phyloP scores from a whole-genome alignment of 1,140 invertebrate genomes.

The Orchesella cincta region DNA sequence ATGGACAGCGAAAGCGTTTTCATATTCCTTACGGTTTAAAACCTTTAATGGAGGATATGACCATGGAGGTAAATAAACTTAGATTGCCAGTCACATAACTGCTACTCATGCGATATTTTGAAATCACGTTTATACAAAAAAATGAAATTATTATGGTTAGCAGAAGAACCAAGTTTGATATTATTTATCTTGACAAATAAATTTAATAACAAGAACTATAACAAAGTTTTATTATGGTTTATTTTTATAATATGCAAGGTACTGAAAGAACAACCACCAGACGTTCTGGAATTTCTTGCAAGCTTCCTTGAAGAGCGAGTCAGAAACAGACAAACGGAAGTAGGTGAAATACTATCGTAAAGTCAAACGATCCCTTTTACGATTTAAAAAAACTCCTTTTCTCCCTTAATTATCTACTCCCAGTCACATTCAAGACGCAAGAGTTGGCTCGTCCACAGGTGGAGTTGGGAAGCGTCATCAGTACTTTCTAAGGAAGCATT shows the following conservation, averaged over 20 bases:
- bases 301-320: constrained; percentile 34
- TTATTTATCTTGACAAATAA: background rate
- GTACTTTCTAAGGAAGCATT: background rate
- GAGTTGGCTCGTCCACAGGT: background rate
- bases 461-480: constrained; percentile 19
- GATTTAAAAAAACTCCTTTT: background rate
- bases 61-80: background rate
- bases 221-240: background rate
- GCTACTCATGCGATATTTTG: background rate
- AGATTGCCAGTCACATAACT: background rate
- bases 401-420: background rate
- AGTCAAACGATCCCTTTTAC: background rate
- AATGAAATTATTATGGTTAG: background rate
- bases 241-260: constrained; percentile 26
- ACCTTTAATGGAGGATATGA: constrained; percentile 38
- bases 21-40: constrained; percentile 38
- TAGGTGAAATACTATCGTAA: too few relatives aligned
- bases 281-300: constrained; percentile 37
- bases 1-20: constrained; percentile 42
- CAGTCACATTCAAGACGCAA: background rate
- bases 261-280: constrained; percentile 30
- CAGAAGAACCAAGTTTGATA: background rate
- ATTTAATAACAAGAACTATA: background rate
- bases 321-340: background rate
- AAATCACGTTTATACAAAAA: background rate